A percentile compares a stretch with the other conserved stretches of the same genome.
These are phyloP conservation scores for Drosophila bipectinata DNA, from an alignment of 1,140 invertebrate species.

Conservation along the genomic window DNA sequence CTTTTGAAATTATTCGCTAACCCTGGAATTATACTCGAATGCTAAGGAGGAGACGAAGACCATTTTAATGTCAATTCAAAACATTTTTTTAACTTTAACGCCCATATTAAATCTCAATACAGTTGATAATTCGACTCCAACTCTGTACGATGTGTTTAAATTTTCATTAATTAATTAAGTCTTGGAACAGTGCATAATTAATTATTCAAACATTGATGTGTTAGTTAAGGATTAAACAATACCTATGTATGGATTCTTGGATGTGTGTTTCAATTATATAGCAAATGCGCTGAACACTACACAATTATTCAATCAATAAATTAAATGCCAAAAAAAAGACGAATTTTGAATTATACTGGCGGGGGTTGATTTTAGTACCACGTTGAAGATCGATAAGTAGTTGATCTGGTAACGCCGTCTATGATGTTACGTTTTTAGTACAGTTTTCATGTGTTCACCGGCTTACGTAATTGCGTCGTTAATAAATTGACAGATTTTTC, in stretches of 20 bases:
- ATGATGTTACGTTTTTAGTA: neutral
- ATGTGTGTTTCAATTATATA: conserved; percentile 70
- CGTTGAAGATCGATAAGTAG: neutral
- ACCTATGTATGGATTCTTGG: conserved; percentile 73
- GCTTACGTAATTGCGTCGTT: neutral
- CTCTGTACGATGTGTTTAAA: conserved; percentile 71
- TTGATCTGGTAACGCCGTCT: neutral
- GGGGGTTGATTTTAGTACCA: neutral
- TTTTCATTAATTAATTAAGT: conserved; percentile 71
- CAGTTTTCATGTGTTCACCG: neutral
- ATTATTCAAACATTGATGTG: conserved; percentile 77
- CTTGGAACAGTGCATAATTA: conserved; percentile 62
- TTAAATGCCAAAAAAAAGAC: conserved; percentile 73
- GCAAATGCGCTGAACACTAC: conserved; percentile 67
- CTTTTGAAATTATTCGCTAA: conserved; percentile 32
- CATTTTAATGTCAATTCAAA: conserved; percentile 65
- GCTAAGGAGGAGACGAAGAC: conserved; percentile 13
- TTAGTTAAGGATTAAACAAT: conserved; percentile 78
- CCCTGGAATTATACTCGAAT: conserved; percentile 42
- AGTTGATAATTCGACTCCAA: conserved; percentile 61
- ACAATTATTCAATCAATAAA: conserved; percentile 79
- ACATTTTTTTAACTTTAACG: conserved; percentile 8
- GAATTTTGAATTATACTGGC: neutral
- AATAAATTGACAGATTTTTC: too few relatives aligned
- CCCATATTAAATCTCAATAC: conserved; percentile 14